phyloP scores from a whole-genome alignment of 2,888 invertebrate genomes.

The Noctua fimbriata region DNA sequence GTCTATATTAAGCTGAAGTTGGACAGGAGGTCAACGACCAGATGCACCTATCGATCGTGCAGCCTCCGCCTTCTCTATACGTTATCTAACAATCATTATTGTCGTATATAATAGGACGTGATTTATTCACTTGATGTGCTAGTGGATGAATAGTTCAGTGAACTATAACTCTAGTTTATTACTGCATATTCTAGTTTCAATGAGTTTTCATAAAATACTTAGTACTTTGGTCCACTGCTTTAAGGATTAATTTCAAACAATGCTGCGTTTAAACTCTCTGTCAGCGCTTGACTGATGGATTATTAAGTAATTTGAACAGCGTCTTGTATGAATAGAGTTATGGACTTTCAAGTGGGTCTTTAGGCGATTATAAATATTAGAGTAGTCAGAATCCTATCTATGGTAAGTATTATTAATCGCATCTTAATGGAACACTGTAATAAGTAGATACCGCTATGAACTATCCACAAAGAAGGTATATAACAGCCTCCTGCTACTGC shows the following conservation, averaged over 20 bases:
- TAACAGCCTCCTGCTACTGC: not conserved
- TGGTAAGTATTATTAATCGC: not conserved
- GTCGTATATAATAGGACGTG: not conserved
- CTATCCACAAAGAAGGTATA: not conserved
- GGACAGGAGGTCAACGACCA: conserved; percentile 70
- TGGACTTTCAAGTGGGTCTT: conserved; percentile 18
- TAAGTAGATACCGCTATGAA: not conserved
- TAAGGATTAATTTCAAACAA: conserved; percentile 17
- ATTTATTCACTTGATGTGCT: conserved; percentile 5
- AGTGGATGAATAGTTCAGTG: conserved; percentile 8
- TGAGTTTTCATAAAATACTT: conserved; percentile 1
- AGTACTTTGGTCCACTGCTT: not conserved
- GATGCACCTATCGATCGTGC: conserved; percentile 78
- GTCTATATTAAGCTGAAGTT: conserved; percentile 63
- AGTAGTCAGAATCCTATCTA: not conserved
- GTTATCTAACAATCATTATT: conserved; percentile 46
- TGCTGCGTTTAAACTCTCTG: conserved; percentile 11
- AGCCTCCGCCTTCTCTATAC: conserved; percentile 46
- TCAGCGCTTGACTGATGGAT: conserved; percentile 31
- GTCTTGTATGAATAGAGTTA: conserved; percentile 19
- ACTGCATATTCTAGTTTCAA: conserved; percentile 1
- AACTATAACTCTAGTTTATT: not conserved
- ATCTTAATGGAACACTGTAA: not conserved
- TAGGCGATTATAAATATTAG: not conserved
- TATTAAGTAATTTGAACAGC: conserved; percentile 36